These are phyloP conservation scores for Barypeithes pellucidus DNA, from an alignment of 2,888 invertebrate species.

Conservation along the genomic window DNA sequence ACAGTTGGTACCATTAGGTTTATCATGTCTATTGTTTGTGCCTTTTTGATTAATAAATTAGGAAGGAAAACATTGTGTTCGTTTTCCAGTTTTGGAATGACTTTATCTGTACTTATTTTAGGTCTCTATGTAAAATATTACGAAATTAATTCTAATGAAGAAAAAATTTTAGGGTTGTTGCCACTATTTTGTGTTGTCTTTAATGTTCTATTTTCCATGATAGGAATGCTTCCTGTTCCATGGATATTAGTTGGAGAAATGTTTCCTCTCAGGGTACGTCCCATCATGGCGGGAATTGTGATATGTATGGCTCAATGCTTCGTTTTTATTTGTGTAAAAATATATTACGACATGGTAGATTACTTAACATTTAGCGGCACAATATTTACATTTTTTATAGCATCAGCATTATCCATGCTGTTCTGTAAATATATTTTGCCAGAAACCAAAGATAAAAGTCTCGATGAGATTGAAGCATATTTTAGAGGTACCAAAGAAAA, in stretches of 20 bases:
- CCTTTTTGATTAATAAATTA: slow-evolving; percentile 78
- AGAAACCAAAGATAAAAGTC: slow-evolving; percentile 80
- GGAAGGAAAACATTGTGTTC: slow-evolving; percentile 78
- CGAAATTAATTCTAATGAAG: slow-evolving; percentile 62
- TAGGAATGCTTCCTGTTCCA: slow-evolving; percentile 82
- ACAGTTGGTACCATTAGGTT: slow-evolving; percentile 77
- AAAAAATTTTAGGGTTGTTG: slow-evolving; percentile 66
- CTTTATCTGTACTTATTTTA: slow-evolving; percentile 74
- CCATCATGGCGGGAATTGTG: slow-evolving; percentile 81
- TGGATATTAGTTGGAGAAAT: slow-evolving; percentile 85
- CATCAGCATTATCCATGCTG: slow-evolving; percentile 76
- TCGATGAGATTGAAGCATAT: slow-evolving; percentile 79
- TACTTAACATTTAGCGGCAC: slow-evolving; percentile 77
- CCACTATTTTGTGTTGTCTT: slow-evolving; percentile 77
- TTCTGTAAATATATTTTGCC: slow-evolving; percentile 78
- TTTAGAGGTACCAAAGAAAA: slow-evolving; percentile 71
- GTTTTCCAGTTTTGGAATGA: slow-evolving; percentile 78
- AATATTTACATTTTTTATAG: slow-evolving; percentile 76
- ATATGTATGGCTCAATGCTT: slow-evolving; percentile 81
- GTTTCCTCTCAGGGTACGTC: slow-evolving; percentile 80
- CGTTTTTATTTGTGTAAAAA: slow-evolving; percentile 81
- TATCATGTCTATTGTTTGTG: slow-evolving; percentile 79
- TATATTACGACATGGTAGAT: slow-evolving; percentile 77
- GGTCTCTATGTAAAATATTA: slow-evolving; percentile 67
- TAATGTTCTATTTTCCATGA: slow-evolving; percentile 83